Evolutionary conservation across 1,140 invertebrate species (phyloP).

Genomic region (Cecropterus lyciades): DNA sequence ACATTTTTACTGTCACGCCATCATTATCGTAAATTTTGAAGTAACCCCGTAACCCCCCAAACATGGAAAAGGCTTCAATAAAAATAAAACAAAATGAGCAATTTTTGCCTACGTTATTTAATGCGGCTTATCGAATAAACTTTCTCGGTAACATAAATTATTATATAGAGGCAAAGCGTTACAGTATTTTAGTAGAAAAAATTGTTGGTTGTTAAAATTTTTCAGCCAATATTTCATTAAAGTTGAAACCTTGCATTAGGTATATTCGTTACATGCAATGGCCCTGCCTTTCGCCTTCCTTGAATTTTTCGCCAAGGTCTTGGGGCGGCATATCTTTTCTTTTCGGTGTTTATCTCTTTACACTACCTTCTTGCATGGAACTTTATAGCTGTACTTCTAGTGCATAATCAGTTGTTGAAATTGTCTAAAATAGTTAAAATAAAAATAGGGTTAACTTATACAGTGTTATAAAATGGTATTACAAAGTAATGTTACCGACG

Average conservation of each 20-base stretch:
- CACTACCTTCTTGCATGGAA: no score
- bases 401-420: no score
- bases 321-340: no score
- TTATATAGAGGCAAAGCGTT: conserved; percentile 15
- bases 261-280: conserved; percentile 42
- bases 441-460: no score
- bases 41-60: conserved; percentile 7
- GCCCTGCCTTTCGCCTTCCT: conserved; percentile 25
- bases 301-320: conserved; percentile 36
- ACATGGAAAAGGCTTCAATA: conserved; percentile 6
- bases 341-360: no score
- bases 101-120: conserved; percentile 9
- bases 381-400: no score
- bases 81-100: conserved; percentile 19
- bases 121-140: conserved; percentile 15
- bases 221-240: conserved; percentile 40
- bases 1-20: conserved; percentile 23
- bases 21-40: conserved; percentile 13
- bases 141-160: conserved; percentile 3
- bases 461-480: no score
- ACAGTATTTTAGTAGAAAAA: conserved; percentile 1
- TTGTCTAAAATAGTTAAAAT: no score
- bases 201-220: conserved; percentile 23
- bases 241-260: conserved; percentile 40
- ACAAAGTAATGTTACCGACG: no score